These are phyloP conservation scores for Yasuhikotakia modesta DNA, from an alignment of 2,797 vertebrate species.

Conservation along the genomic window DNA sequence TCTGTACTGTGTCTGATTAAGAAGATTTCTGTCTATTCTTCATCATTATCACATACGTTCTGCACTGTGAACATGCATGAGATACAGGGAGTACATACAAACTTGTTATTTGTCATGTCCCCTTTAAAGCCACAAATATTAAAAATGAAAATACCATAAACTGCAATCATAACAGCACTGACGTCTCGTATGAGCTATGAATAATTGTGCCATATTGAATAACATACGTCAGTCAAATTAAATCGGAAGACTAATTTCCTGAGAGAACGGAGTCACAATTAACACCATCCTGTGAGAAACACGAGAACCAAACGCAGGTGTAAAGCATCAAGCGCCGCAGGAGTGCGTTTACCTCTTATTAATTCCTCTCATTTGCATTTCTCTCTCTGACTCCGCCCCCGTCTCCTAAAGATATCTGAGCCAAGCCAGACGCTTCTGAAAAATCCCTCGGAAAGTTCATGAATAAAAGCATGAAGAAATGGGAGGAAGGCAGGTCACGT, in stretches of 20 bases:
- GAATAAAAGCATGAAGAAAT: conserved; percentile 11
- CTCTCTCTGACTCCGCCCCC: background rate
- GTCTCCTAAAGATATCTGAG: background rate
- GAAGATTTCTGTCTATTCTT: background rate
- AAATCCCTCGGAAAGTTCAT: conserved; percentile 13
- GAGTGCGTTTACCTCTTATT: background rate
- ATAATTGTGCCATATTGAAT: background rate
- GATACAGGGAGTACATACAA: too few relatives aligned
- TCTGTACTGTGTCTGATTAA: too few relatives aligned
- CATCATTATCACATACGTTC: background rate
- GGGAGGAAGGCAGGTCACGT: background rate
- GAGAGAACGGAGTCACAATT: conserved; percentile 41
- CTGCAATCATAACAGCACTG: background rate
- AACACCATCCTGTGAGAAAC: conserved; percentile 36
- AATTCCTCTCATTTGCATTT: conserved; percentile 30
- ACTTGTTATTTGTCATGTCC: too few relatives aligned
- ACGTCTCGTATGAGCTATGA: background rate
- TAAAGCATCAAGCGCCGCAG: conserved; percentile 24
- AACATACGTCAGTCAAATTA: conserved; percentile 20
- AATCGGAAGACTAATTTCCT: conserved; percentile 33
- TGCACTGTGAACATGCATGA: too few relatives aligned
- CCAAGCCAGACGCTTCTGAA: background rate
- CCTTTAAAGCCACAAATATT: background rate
- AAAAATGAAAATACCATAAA: background rate
- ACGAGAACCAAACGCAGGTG: conserved; percentile 22